Base-by-base conservation (phyloP, 2,888 invertebrate genomes). In the Cactoblastis cactorum region DNA sequence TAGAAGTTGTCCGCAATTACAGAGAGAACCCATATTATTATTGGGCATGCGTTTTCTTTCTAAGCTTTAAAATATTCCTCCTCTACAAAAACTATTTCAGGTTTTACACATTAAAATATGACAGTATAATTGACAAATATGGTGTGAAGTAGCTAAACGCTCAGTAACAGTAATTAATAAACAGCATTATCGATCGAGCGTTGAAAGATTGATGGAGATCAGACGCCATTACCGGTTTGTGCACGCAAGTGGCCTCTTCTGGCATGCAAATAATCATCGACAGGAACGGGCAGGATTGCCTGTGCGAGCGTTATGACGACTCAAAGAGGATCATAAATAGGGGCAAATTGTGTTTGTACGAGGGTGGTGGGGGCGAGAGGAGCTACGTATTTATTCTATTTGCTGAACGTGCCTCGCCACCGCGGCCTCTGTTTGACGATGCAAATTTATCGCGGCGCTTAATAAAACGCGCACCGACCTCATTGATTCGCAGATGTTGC, bases 391-490 rank as follows among this genome's bases (percentile, higher is more conserved):
- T 87, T 83, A 86, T 83, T 86, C 80, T 85, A 86, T 88, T 87
- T 87, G 79, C 73, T 67, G 86, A 86, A 87, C 86, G 88, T 88
- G 88, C 84, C 70, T 73, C 78, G 70, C 68, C 71, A 74, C 75
- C 74, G 74, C 77, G 77, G 80, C 65, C 77, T 69, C 79, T 84
- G 81, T 85, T 88, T 85, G 83, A 77, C 75, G 80, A 89, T 88
- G 86, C 83, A 86, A 88, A 87, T 87, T 84, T 84, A 86, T 86
- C 78, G 80, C 74, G 72, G 73, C 76, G 79, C 74, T 85, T 83
- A 80, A 82, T 83, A 84, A 83, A 86, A 83, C 74, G 80, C 78
- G 71, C 71, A 71, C 73, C 77, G 65, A 75, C 72, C 74, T 74
- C 78, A 83, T 83, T 82, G 83, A 83, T 86, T 80, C 76, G 67